Conservation (phyloP, 2,797 vertebrate genomes). For the Siniperca scherzeri region DNA sequence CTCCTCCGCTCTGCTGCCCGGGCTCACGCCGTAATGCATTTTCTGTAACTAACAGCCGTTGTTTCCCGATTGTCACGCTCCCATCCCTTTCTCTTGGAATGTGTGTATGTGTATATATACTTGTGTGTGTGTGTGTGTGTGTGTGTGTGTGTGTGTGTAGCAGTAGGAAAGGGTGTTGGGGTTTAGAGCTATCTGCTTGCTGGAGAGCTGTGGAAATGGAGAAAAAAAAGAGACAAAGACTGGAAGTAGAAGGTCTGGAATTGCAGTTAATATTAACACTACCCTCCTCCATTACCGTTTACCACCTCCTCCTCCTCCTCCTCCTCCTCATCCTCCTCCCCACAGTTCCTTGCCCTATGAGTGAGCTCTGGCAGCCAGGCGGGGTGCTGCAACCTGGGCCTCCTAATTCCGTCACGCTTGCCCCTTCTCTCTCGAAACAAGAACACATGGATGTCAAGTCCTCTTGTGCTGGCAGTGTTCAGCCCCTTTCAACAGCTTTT, state of each 20-base stretch:
- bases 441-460: conserved; percentile 81
- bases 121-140: conserved; percentile 59
- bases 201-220: conserved; percentile 47
- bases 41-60: conserved; percentile 99
- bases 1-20: conserved; percentile 89
- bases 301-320: conserved; percentile 53
- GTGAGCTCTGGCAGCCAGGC: conserved; percentile 80
- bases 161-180: conserved; percentile 61
- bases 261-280: conserved; percentile 90
- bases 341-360: conserved; percentile 50
- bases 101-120: conserved; percentile 74
- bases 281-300: conserved; percentile 60
- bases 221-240: conserved; percentile 21
- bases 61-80: conserved; percentile 99
- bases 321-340: conserved; percentile 54
- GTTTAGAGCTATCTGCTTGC: conserved; percentile 53
- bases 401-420: conserved; percentile 74
- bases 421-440: conserved; percentile 65
- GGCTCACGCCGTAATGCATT: conserved; percentile 97
- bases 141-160: conserved; percentile 57
- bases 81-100: conserved; percentile 95
- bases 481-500: conserved; percentile 81
- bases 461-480: conserved; percentile 69
- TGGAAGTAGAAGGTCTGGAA: conserved; percentile 88
- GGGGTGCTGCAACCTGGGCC: conserved; percentile 73